Evolutionary conservation across 2,888 invertebrate genomes (phyloP).

Genomic region (Sarcophaga carnaria): DNA sequence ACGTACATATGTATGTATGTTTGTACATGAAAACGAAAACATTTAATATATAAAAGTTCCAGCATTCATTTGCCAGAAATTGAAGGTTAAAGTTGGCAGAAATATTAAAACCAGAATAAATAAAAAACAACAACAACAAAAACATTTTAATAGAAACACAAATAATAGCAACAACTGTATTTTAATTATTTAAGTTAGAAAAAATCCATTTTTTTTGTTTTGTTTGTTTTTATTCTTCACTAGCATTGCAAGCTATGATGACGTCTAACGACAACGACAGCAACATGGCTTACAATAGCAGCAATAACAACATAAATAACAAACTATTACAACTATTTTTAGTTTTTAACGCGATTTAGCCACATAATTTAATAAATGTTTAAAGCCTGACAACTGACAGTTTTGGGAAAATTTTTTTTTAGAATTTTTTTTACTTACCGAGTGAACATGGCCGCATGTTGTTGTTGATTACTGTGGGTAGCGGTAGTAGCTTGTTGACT

Average conservation of each 20-base stretch:
- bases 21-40: neutral
- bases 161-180: slow-evolving; percentile 33
- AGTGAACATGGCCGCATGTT: slow-evolving; percentile 74
- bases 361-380: slow-evolving; percentile 59
- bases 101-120: slow-evolving; percentile 23
- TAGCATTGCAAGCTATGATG: neutral
- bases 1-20: no score
- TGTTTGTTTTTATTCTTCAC: slow-evolving; percentile 4
- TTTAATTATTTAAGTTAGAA: slow-evolving; percentile 44
- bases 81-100: slow-evolving; percentile 65
- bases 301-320: slow-evolving; percentile 8
- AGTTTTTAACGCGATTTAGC: neutral
- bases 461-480: slow-evolving; percentile 67
- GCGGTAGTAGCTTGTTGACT: slow-evolving; percentile 38
- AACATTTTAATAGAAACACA: slow-evolving; percentile 4
- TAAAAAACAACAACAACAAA: slow-evolving; percentile 1
- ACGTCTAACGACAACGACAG: slow-evolving; percentile 19
- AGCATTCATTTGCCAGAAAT: slow-evolving; percentile 54
- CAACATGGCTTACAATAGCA: slow-evolving; percentile 31
- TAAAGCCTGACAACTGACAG: slow-evolving; percentile 52
- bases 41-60: neutral
- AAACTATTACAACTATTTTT: neutral
- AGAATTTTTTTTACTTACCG: slow-evolving; percentile 69
- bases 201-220: neutral
- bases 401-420: slow-evolving; percentile 29